A percentile compares a stretch with the other conserved stretches of the same genome.
These are phyloP conservation scores for Dipodomys merriami DNA, from an alignment of 2,113 vertebrate genomes.

Conservation along the genomic window DNA sequence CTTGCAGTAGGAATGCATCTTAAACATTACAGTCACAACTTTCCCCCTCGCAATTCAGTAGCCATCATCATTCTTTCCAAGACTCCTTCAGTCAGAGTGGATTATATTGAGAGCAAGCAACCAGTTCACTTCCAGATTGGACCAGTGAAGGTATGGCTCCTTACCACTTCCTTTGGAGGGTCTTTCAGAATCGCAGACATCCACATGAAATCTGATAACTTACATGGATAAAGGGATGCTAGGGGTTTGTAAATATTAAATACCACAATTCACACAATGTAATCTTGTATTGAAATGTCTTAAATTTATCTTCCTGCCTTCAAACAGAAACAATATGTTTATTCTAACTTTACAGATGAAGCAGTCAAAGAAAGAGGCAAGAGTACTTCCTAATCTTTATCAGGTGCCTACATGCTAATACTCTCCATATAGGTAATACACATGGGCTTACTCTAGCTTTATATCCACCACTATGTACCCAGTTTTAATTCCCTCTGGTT, in stretches of 20 bases:
- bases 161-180: neutral
- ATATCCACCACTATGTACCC: neutral
- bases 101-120: neutral
- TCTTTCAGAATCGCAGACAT: neutral
- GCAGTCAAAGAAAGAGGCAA: neutral
- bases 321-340: neutral
- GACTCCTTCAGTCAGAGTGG: neutral
- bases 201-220: neutral
- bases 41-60: neutral
- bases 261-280: neutral
- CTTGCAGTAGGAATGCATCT: neutral
- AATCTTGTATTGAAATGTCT: neutral
- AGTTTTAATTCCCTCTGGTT: neutral
- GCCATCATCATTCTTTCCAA: neutral
- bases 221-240: neutral
- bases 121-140: neutral
- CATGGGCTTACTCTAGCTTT: neutral
- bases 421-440: neutral
- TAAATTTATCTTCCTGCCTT: neutral
- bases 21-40: neutral
- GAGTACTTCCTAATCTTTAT: neutral
- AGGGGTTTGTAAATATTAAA: slow-evolving; percentile 12
- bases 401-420: too few species aligned
- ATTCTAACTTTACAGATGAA: neutral
- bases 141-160: neutral